Evolutionary conservation across 2,888 invertebrate genomes (phyloP).

Genomic region (Eupithecia subfuscata): DNA sequence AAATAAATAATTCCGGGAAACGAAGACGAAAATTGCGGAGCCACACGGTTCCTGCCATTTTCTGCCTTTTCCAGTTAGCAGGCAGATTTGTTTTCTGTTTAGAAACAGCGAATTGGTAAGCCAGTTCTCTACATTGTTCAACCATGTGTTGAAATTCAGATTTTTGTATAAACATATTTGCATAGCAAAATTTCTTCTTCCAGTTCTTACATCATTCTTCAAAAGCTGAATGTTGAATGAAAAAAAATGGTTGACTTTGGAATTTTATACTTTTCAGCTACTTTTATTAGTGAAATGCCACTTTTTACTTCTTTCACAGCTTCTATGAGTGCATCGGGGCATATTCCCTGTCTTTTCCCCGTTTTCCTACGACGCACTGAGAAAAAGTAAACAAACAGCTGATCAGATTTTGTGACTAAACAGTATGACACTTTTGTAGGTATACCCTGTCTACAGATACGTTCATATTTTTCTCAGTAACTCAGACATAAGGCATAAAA

Average conservation of each 20-base stretch:
- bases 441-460: too few relatives aligned
- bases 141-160: neutral
- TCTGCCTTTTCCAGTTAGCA: neutral
- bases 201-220: neutral
- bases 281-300: neutral
- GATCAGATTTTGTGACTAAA: neutral
- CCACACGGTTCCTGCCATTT: neutral
- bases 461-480: too few relatives aligned
- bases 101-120: neutral
- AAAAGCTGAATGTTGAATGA: neutral
- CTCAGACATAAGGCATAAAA: too few relatives aligned
- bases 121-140: neutral
- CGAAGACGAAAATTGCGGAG: neutral
- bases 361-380: neutral
- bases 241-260: conserved; percentile 1
- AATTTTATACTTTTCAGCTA: neutral
- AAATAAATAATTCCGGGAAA: neutral
- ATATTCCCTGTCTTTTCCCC: neutral
- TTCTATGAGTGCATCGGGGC: neutral
- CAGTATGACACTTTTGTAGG: too few relatives aligned
- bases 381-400: neutral
- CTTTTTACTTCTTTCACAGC: neutral
- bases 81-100: conserved; percentile 1
- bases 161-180: neutral
- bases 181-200: neutral